Percentiles rank a stretch among this genome's conserved stretches.
These are phyloP conservation scores for Lycaena phlaeas DNA, from an alignment of 2,888 invertebrate genomes.

Conservation along the genomic window DNA sequence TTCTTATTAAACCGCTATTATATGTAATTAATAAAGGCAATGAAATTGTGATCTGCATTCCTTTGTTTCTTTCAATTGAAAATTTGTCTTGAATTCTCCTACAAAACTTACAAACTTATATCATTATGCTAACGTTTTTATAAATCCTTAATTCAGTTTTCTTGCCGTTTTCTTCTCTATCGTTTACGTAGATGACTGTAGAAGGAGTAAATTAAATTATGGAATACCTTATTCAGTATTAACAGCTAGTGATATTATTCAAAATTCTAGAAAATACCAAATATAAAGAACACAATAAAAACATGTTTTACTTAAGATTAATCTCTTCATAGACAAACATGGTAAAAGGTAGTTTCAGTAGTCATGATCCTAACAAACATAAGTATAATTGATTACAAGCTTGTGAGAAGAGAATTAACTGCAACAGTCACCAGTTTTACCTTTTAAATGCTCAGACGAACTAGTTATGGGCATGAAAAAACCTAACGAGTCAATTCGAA, in stretches of 20 bases:
- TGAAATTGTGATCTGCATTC: slow-evolving; percentile 42
- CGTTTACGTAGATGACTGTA: too few species aligned
- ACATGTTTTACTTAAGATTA: background rate
- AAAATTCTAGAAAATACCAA: background rate
- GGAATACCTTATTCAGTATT: background rate
- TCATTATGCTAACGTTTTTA: too few species aligned
- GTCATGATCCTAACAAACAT: background rate
- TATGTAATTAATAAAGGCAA: slow-evolving; percentile 44
- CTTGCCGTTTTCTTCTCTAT: background rate
- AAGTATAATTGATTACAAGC: background rate
- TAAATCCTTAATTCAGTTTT: slow-evolving; percentile 2
- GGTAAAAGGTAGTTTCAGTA: background rate
- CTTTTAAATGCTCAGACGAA: slow-evolving; percentile 7
- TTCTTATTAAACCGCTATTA: slow-evolving; percentile 3
- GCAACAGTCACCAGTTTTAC: slow-evolving; percentile 12
- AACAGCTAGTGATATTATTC: background rate
- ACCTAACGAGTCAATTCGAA: slow-evolving; percentile 19
- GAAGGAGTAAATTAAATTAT: too few species aligned
- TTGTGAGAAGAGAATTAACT: slow-evolving; percentile 9
- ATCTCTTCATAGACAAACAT: background rate
- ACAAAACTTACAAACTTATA: too few species aligned
- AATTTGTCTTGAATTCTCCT: slow-evolving; percentile 19
- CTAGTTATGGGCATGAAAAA: slow-evolving; percentile 15
- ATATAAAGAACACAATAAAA: background rate
- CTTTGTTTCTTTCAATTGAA: slow-evolving; percentile 33